Percentiles rank a stretch among this genome's conserved stretches.
Evolutionary conservation across 2,888 invertebrate genomes (phyloP).

Genomic region (Bhutanitis thaidina): DNA sequence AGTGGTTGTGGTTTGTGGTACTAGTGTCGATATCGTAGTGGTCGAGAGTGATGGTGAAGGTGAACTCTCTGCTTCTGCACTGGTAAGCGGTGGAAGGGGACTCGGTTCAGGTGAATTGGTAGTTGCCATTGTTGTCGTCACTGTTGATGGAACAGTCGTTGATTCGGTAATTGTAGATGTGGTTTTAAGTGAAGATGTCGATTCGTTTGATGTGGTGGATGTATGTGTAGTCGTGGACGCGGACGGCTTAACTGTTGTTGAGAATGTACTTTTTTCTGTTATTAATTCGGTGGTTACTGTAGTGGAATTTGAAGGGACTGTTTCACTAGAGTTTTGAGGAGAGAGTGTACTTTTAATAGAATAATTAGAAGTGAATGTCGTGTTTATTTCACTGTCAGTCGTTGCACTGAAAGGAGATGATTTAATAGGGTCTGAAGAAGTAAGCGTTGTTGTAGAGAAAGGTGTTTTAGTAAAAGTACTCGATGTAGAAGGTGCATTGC

Average conservation of each 20-base stretch:
- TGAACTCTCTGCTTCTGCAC: background rate
- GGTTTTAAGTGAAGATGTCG: background rate
- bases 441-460: too few species aligned
- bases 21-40: background rate
- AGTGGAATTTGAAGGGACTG: too few species aligned
- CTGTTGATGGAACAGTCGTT: background rate
- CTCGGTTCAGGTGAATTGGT: background rate
- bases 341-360: too few species aligned
- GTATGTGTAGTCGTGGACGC: background rate
- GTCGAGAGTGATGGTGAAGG: slow-evolving; percentile 7
- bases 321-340: too few species aligned
- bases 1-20: slow-evolving; percentile 8
- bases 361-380: too few species aligned
- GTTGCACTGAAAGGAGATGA: too few species aligned
- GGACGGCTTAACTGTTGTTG: background rate
- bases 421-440: too few species aligned
- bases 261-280: background rate
- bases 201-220: background rate
- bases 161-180: background rate
- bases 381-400: too few species aligned
- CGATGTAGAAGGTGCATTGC: too few species aligned
- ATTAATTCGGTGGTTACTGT: background rate
- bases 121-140: background rate
- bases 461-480: too few species aligned
- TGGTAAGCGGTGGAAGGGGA: slow-evolving; percentile 9